A percentile compares a stretch with the other conserved stretches of the same genome.
Conservation (phyloP, 2,888 invertebrate species). For the Catocala sponsa region DNA sequence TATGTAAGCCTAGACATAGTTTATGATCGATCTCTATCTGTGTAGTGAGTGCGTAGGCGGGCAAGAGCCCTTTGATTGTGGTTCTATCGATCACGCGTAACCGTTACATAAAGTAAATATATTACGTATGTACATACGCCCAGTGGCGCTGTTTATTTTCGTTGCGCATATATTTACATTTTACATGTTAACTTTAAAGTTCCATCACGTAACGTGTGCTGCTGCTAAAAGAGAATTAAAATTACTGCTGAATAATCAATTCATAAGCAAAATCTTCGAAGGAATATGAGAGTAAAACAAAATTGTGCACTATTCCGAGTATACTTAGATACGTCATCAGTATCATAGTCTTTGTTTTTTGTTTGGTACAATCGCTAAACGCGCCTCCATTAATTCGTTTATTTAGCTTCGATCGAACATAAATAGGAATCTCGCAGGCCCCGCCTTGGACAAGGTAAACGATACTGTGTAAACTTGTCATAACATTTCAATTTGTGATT, state of each 20-base stretch:
- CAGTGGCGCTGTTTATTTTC: constrained; percentile 12
- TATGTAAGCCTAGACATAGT: constrained; percentile 4
- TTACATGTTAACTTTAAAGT: constrained; percentile 8
- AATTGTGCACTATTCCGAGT: constrained; percentile 10
- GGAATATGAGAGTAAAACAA: constrained; percentile 19
- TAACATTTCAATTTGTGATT: constrained; percentile 30
- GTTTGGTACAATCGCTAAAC: constrained; percentile 31
- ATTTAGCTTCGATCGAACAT: constrained; percentile 26
- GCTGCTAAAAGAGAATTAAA: constrained; percentile 8
- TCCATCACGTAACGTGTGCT: constrained; percentile 1
- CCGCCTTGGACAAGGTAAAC: constrained; percentile 12
- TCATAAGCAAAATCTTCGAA: not conserved
- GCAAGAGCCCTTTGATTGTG: constrained; percentile 59
- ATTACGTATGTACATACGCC: constrained; percentile 12
- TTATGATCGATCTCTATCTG: constrained; percentile 47
- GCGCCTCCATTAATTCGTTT: constrained; percentile 42
- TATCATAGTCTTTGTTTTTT: constrained; percentile 27
- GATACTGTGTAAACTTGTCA: constrained; percentile 19
- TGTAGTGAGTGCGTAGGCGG: constrained; percentile 51
- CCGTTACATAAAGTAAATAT: constrained; percentile 43
- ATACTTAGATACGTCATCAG: not conserved
- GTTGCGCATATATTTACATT: constrained; percentile 14
- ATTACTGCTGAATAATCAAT: constrained; percentile 11
- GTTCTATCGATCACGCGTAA: constrained; percentile 56
- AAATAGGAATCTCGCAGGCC: constrained; percentile 12